phyloP scores from a whole-genome alignment of 2,113 vertebrate genomes.

The Psittacula cyanocephala region DNA sequence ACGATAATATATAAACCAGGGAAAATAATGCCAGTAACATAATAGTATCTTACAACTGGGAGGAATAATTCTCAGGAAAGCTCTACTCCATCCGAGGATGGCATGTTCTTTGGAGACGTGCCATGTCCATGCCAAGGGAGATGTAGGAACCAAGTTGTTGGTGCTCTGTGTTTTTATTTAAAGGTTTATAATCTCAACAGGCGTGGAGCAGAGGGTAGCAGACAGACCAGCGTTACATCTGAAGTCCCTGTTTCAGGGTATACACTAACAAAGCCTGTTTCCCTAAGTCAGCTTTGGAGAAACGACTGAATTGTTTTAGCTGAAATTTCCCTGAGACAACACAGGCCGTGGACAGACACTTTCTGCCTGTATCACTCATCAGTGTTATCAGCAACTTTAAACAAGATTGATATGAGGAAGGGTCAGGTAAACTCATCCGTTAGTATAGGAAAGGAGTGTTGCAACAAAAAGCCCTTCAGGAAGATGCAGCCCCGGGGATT shows the following conservation, averaged over 20 bases:
- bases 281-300: not conserved
- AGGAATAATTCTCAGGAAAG: not conserved
- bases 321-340: not conserved
- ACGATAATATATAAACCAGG: not conserved
- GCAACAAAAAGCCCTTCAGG: not conserved
- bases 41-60: not conserved
- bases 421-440: not conserved
- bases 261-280: not conserved
- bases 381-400: not conserved
- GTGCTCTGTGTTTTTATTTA: not conserved
- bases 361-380: not conserved
- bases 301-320: not conserved
- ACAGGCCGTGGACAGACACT: not conserved
- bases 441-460: not conserved
- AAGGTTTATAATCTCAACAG: not conserved
- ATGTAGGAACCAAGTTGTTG: not conserved
- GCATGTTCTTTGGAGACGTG: not conserved
- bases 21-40: not conserved
- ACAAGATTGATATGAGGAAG: not conserved
- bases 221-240: not conserved
- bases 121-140: accelerated
- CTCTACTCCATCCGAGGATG: not conserved
- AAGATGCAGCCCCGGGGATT: not conserved
- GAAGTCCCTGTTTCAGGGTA: not conserved
- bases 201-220: not conserved